Evolutionary conservation across 2,113 vertebrate genomes (phyloP).

Genomic region (Polypterus senegalus): DNA sequence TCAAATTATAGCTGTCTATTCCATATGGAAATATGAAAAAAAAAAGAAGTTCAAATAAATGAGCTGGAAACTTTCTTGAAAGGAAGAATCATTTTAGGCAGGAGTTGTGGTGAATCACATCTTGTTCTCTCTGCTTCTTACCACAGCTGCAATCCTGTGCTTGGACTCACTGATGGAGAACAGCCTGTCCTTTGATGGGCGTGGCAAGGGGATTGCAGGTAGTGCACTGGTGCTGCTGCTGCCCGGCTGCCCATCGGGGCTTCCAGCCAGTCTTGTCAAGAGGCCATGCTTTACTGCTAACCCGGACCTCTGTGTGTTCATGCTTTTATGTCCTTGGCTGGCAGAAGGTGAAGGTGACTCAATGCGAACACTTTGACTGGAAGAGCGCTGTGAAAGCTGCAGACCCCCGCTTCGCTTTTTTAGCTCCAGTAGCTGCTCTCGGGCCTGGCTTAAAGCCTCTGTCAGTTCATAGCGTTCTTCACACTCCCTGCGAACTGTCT

Average conservation of each 20-base stretch:
- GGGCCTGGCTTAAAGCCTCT: constrained; percentile 56
- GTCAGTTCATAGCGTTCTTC: constrained; percentile 78
- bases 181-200: constrained; percentile 25
- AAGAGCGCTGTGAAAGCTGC: constrained; percentile 18
- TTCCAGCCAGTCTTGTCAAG: neutral
- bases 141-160: constrained; percentile 24
- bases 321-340: constrained; percentile 19
- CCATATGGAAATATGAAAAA: too few species aligned
- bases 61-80: neutral
- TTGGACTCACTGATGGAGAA: constrained; percentile 30
- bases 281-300: constrained; percentile 18
- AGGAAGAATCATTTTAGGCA: neutral
- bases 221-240: constrained; percentile 1
- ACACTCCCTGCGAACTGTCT: constrained; percentile 75
- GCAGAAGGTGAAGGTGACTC: constrained; percentile 16
- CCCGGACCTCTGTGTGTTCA: constrained; percentile 9
- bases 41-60: too few species aligned
- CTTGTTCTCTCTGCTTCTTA: constrained; percentile 7
- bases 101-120: neutral
- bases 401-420: constrained; percentile 28
- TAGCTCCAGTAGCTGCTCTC: constrained; percentile 56
- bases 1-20: too few species aligned
- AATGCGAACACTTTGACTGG: constrained; percentile 23
- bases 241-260: neutral
- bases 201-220: constrained; percentile 22